Evolutionary conservation across 2,113 vertebrate genomes (phyloP), one percentile per base, ranked within the genome.

Genomic region (Urocitellus parryii): DNA sequence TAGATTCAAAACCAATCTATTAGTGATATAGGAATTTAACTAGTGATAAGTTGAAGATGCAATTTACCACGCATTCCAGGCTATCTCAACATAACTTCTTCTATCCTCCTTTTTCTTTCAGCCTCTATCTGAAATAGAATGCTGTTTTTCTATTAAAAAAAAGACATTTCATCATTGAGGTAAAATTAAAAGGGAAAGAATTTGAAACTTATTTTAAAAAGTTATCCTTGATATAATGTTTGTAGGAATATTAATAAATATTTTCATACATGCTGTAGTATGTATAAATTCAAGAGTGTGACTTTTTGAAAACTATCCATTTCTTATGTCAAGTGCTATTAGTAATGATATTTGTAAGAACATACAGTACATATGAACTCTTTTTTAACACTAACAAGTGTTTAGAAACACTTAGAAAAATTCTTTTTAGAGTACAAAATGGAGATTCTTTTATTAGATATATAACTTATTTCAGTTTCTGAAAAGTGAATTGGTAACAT

Each of bases 161-260:
- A 51, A 63, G 18, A n/a, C 2, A 83, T 88, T 92, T 90, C 9
- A 29, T 6, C 39, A 5, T 58, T 5, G 80, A 74, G 1, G 84
- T 96, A 73, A 22, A 73, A 79, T n/a, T 27, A 37, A 88, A 88
- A 79, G 32, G 37, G 42, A 76, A 95, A 24, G 58, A 74, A 88
- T 76, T 32, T 5, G 2, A n/a, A 95, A 37, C 45, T 13, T 51
- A 0, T 45, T n/a, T 73, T 1, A 3, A 3, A 42, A 53, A 37
- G 5, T 34, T 27, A 45, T 78, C 29, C 11, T 25, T 85, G 32
- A 3, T 24, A 48, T 9, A 1, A 14, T 18, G 4, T 14, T 90
- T 48, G 16, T 81, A 89, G 18, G 5, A 34, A 39, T 13, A 34
- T 25, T 3, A 39, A 16, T 6, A 32, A 1, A 20, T 32, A 25